phyloP scores from a whole-genome alignment of 1,140 invertebrate genomes.

The Danaus plexippus region DNA sequence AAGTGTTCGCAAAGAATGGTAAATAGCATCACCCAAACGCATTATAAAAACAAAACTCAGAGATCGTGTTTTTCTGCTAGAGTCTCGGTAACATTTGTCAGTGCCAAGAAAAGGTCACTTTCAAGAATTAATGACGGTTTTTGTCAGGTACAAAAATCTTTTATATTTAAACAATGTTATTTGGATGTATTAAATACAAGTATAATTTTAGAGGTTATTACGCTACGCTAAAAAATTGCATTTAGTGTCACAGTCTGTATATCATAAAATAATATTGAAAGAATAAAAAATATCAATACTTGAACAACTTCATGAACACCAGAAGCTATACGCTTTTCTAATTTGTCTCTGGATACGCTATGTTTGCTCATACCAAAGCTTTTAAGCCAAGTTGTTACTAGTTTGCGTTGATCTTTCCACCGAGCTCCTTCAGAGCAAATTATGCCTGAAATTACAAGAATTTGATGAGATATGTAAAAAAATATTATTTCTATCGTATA shows the following conservation, averaged over 20 bases:
- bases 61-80: constrained; percentile 32
- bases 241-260: too few relatives aligned
- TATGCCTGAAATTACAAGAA: constrained; percentile 74
- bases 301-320: constrained; percentile 75
- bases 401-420: constrained; percentile 88
- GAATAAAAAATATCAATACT: constrained; percentile 56
- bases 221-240: too few relatives aligned
- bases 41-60: constrained; percentile 6
- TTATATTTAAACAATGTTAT: too few relatives aligned
- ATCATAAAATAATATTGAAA: neutral
- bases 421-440: constrained; percentile 85
- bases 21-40: neutral
- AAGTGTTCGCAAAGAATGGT: too few relatives aligned
- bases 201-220: too few relatives aligned
- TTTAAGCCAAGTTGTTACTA: constrained; percentile 80
- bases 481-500: neutral
- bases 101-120: constrained; percentile 49
- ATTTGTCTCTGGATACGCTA: constrained; percentile 72
- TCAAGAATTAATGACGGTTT: constrained; percentile 36
- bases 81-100: constrained; percentile 38
- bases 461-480: neutral
- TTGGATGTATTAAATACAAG: too few relatives aligned
- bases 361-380: constrained; percentile 83
- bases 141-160: constrained; percentile 20
- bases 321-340: constrained; percentile 78